Evolutionary conservation across 2,888 invertebrate species (phyloP), one percentile per base, ranked within the genome.

Genomic region (Macropis europaea): DNA sequence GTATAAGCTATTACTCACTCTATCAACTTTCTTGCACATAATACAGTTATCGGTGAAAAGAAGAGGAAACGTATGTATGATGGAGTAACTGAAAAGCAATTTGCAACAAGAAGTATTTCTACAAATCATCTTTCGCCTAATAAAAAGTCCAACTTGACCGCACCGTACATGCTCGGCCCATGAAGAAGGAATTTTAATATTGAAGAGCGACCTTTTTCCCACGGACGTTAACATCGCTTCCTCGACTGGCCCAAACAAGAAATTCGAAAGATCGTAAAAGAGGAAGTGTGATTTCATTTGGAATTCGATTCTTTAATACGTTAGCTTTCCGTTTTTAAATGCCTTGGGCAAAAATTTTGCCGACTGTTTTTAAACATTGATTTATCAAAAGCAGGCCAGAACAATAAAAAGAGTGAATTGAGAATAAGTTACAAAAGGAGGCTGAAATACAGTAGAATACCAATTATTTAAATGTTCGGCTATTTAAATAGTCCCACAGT

Each of bases 181-280:
- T 45, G n/a, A 52, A 69, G 45, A 57, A 26, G 26, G 24, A 50
- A 57, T 52, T 66, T 40, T 15, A 57, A 34, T 38, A 52, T 38
- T 34, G n/a, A 34, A 11, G 32, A 52, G 13, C 52, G 69, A 66
- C 69, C 52, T n/a, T 32, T 45, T 69, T 69, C 69, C 67, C 67
- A 66, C 59, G 67, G 45, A 28, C 26, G 38, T 28, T 43, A 38
- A 15, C 22, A 45, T 38, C 32, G 17, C 69, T 66, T 69, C 50
- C 67, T 24, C 11, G 36, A n/a, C 17, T 36, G 17, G 50, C 36
- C 26, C 17, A 19, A 24, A 13, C 30, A 15, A 30, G 22, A 52
- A 42, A 32, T 17, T 45, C 52, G 30, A 61, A 17, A 30, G 57
- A 45, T 66, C 13, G 36, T 19, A 38, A 38, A 36, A n/a, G 34